Conservation (phyloP, 2,113 vertebrate genomes). For the Corynorhinus townsendii region DNA sequence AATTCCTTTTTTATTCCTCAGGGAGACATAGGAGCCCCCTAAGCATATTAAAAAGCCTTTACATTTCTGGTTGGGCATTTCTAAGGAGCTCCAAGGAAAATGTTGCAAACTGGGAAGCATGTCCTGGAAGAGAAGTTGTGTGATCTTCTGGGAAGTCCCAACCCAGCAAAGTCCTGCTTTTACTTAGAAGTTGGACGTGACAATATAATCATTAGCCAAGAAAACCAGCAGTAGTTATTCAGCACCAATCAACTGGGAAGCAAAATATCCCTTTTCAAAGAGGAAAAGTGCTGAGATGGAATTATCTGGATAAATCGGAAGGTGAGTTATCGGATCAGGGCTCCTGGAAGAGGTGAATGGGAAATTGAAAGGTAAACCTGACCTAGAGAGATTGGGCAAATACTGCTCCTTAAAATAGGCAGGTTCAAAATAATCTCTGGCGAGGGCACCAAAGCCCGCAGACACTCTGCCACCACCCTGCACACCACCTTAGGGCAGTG, state of each 20-base stretch:
- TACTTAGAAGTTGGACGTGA: background rate
- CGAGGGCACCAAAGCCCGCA: background rate
- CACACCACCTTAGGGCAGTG: background rate
- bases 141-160: background rate
- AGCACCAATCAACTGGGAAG: background rate
- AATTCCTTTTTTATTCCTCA: background rate
- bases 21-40: background rate
- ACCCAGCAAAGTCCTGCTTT: background rate
- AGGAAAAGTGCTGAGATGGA: background rate
- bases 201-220: constrained; percentile 17
- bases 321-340: background rate
- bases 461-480: background rate
- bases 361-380: background rate
- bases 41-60: background rate
- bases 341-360: background rate
- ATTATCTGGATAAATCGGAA: background rate
- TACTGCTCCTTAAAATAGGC: background rate
- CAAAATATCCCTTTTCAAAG: background rate
- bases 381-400: background rate
- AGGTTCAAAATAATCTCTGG: background rate
- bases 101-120: background rate
- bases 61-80: background rate
- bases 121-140: background rate
- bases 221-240: constrained; percentile 13
- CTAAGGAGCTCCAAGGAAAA: background rate